phyloP scores from a whole-genome alignment of 2,113 vertebrate genomes.

The Cyprinodon tularosa region DNA sequence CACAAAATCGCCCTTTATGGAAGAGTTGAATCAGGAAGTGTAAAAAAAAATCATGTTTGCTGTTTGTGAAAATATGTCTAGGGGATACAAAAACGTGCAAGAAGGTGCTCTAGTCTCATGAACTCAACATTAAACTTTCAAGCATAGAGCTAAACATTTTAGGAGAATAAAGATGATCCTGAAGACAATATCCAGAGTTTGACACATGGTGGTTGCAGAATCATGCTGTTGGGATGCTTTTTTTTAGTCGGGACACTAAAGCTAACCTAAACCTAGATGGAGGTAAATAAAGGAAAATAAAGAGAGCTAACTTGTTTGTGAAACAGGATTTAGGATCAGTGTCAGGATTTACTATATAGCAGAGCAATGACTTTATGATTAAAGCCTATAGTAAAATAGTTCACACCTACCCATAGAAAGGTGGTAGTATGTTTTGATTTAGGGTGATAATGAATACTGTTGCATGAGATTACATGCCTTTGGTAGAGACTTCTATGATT shows the following conservation, averaged over 20 bases:
- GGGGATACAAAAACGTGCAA: not conserved
- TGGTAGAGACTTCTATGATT: not conserved
- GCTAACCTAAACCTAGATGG: not conserved
- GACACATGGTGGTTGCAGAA: not conserved
- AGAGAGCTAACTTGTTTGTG: too few species aligned
- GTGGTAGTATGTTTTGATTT: too few species aligned
- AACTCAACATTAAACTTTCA: not conserved
- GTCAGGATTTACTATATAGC: too few species aligned
- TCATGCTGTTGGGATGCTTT: not conserved
- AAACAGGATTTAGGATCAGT: too few species aligned
- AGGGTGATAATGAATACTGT: not conserved
- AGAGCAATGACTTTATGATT: too few species aligned
- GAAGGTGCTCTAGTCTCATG: not conserved
- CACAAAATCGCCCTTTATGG: not conserved
- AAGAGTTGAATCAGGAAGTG: not conserved
- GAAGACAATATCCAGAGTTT: not conserved
- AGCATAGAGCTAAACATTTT: not conserved
- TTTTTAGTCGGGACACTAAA: not conserved
- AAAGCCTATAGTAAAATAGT: too few species aligned
- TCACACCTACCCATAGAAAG: too few species aligned
- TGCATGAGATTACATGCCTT: too few species aligned
- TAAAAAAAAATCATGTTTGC: not conserved
- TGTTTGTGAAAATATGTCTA: not conserved
- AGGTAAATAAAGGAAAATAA: not conserved
- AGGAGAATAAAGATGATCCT: not conserved